These are phyloP conservation scores for Furnarius figulus DNA, from an alignment of 2,113 vertebrate species.

Conservation along the genomic window DNA sequence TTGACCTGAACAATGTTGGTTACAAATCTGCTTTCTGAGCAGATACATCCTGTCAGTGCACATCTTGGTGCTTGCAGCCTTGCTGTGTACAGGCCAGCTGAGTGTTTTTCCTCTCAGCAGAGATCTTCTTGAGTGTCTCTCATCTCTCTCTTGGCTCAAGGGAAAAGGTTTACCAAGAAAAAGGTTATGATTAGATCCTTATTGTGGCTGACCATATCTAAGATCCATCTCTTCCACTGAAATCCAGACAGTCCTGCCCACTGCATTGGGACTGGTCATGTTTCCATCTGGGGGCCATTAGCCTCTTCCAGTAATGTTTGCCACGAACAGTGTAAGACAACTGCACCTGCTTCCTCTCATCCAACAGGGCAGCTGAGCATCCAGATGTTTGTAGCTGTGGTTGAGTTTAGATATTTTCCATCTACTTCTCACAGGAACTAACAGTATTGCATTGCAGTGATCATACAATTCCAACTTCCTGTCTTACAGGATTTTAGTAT, in stretches of 20 bases:
- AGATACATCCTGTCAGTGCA: background rate
- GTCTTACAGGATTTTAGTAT: background rate
- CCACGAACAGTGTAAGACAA: background rate
- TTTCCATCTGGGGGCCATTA: constrained; percentile 1
- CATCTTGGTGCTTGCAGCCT: background rate
- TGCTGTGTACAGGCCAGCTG: background rate
- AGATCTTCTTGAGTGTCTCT: background rate
- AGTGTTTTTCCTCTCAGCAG: background rate
- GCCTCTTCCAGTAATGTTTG: constrained; percentile 1
- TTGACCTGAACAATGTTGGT: background rate
- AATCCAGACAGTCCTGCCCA: background rate
- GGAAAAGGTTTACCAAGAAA: background rate
- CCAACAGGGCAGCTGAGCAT: constrained; percentile 17
- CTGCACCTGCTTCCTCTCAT: constrained; percentile 53
- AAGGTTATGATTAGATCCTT: background rate
- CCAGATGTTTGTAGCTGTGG: constrained; percentile 59
- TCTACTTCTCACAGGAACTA: constrained; percentile 46
- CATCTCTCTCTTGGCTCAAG: background rate
- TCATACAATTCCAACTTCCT: constrained; percentile 33
- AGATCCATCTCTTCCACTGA: background rate
- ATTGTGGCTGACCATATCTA: background rate
- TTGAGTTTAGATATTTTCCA: constrained; percentile 49
- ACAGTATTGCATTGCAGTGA: constrained; percentile 18
- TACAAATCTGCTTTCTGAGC: background rate
- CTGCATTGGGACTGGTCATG: background rate